Conservation (phyloP, 2,888 invertebrate genomes). For the Lochmaea crataegi region DNA sequence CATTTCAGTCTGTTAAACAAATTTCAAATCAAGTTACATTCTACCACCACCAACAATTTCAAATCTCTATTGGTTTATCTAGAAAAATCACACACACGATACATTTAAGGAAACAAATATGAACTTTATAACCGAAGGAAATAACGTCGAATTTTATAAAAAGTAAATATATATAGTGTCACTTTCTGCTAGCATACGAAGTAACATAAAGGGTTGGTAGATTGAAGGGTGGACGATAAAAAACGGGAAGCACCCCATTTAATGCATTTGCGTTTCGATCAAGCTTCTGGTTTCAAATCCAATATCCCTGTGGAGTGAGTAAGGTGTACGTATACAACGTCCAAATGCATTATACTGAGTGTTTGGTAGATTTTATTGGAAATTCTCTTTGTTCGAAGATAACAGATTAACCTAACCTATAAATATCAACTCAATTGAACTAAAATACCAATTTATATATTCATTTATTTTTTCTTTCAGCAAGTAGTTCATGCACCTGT, state of each 20-base stretch:
- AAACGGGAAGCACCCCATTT: constrained; percentile 24
- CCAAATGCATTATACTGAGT: too few relatives aligned
- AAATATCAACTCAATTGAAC: neutral
- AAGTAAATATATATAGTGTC: constrained; percentile 1
- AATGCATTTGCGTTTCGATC: constrained; percentile 24
- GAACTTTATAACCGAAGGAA: neutral
- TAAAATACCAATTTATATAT: neutral
- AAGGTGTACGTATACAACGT: constrained; percentile 13
- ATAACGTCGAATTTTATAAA: neutral
- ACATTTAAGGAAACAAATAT: neutral
- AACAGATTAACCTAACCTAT: too few relatives aligned
- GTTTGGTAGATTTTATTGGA: too few relatives aligned
- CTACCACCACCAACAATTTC: neutral
- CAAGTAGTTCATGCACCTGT: constrained; percentile 1
- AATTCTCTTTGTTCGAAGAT: too few relatives aligned
- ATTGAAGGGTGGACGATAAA: constrained; percentile 29
- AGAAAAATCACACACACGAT: neutral
- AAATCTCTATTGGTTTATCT: neutral
- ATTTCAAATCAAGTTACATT: constrained; percentile 3
- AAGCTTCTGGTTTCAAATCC: constrained; percentile 18
- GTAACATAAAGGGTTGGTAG: constrained; percentile 26
- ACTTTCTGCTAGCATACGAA: neutral
- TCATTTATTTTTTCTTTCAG: neutral
- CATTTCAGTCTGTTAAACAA: neutral
- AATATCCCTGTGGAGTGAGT: neutral